A percentile compares a stretch with the other conserved stretches of the same genome.
phyloP scores from a whole-genome alignment of 2,888 invertebrate genomes.

The Torymus auratus region DNA sequence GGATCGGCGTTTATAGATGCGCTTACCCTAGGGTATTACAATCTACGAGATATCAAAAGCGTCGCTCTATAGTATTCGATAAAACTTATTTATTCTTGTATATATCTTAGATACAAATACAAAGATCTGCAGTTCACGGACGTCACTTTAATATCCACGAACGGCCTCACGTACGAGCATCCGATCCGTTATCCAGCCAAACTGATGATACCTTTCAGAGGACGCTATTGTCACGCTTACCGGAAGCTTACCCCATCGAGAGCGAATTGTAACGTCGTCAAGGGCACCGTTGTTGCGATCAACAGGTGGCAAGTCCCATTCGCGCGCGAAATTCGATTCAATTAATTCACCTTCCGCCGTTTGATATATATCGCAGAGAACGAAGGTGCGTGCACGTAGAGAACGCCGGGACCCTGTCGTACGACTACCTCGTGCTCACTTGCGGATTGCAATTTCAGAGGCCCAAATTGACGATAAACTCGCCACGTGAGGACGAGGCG shows the following conservation, averaged over 20 bases:
- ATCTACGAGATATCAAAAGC: too few relatives aligned
- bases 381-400: slow-evolving; percentile 67
- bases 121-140: slow-evolving; percentile 81
- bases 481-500: background rate
- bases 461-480: slow-evolving; percentile 59
- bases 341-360: too few relatives aligned
- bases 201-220: slow-evolving; percentile 78
- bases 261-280: slow-evolving; percentile 83
- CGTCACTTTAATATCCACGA: slow-evolving; percentile 83
- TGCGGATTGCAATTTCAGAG: slow-evolving; percentile 69
- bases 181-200: slow-evolving; percentile 74
- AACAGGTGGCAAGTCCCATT: slow-evolving; percentile 77
- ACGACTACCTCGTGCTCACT: slow-evolving; percentile 73
- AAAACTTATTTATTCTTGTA: too few relatives aligned
- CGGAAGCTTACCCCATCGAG: slow-evolving; percentile 80
- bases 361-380: slow-evolving; percentile 29
- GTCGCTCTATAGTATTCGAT: too few relatives aligned
- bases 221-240: slow-evolving; percentile 79
- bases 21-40: slow-evolving; percentile 80
- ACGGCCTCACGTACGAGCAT: slow-evolving; percentile 80
- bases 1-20: slow-evolving; percentile 82
- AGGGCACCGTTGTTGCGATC: slow-evolving; percentile 79
- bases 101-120: slow-evolving; percentile 36
- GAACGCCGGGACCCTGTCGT: slow-evolving; percentile 66
- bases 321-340: background rate